Base-by-base conservation (phyloP, 2,888 invertebrate genomes). In the Habroteleia sp. region DNA sequence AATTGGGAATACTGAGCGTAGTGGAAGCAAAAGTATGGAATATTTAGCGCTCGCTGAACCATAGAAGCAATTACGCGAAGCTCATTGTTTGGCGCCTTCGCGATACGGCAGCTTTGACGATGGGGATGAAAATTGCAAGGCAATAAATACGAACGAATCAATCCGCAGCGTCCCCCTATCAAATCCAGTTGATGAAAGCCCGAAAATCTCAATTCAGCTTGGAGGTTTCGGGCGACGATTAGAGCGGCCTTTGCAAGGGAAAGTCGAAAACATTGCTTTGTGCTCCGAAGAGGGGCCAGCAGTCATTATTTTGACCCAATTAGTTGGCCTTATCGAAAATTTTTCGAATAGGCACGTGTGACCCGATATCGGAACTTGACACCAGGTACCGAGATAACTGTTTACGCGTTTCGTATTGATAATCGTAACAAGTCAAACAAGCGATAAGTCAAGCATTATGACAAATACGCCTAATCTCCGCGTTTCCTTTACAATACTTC, bases 51-150 rank as follows among this genome's bases (percentile, higher is more conserved):
- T 87, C 87, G 86, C 81, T 84, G 87, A 87, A 84, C 85, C 88
- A 88, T 87, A 88, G 88, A 88, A 87, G 88, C 88, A 88, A 88
- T 88, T 88, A 88, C 87, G 86, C 84, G 84, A 83, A 81, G 83
- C 78, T 85, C 84, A 87, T 87, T 87, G 87, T 87, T 87, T 87
- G 85, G 80, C 83, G 84, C 83, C 83, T 85, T 81, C 80, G 82
- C 85, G 87, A 87, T 87, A 87, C 82, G 84, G 79, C 69, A 27
- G 65, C 62, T 80, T 14, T 44, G 2, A 11, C 60, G 39, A 46
- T 65, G 77, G 72, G 37, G 60, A 81, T 79, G 82, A 83, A 83
- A 85, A 83, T 86, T 83, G 83, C 82, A 83, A 86, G 79, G 83
- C 82, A 85, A 86, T 86, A 87, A 87, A 86, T 86, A 86, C 83